A percentile compares a stretch with the other conserved stretches of the same genome.
phyloP scores from a whole-genome alignment of 2,797 vertebrate genomes.

The Acropternis orthonyx region DNA sequence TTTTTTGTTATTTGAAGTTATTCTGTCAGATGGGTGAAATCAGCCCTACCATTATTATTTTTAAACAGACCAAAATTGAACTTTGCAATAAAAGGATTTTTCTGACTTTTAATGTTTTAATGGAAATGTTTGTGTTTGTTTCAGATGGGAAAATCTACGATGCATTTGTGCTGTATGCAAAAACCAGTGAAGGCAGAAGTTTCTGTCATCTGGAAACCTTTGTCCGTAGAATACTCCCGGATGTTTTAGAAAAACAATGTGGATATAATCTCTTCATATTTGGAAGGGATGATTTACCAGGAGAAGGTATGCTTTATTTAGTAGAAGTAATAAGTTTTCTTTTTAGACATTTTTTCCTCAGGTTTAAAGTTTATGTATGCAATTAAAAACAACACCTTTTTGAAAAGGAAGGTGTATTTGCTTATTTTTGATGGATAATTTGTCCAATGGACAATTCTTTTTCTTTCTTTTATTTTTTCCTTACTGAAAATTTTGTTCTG shows the following conservation, averaged over 20 bases:
- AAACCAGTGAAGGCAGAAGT: constrained; percentile 57
- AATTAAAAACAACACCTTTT: neutral
- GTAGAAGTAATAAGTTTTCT: neutral
- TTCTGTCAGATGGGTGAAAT: neutral
- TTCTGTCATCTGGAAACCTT: constrained; percentile 64
- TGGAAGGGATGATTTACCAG: constrained; percentile 85
- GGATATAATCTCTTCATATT: constrained; percentile 89
- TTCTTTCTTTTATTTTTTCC: neutral
- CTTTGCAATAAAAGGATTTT: neutral
- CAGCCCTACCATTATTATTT: neutral
- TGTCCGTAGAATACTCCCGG: constrained; percentile 79
- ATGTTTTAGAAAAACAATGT: constrained; percentile 85
- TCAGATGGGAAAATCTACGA: constrained; percentile 78
- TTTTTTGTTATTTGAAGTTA: neutral
- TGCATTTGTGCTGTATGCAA: constrained; percentile 83
- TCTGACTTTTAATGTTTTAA: neutral
- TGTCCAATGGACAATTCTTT: neutral
- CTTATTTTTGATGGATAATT: neutral
- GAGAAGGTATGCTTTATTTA: constrained; percentile 81
- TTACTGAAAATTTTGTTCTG: neutral
- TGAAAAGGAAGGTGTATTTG: neutral
- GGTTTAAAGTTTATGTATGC: neutral
- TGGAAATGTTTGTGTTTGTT: neutral
- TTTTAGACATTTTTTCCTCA: neutral
- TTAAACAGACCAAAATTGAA: neutral